Conservation (phyloP, 1,140 invertebrate species). For the Cryptotermes secundus region DNA sequence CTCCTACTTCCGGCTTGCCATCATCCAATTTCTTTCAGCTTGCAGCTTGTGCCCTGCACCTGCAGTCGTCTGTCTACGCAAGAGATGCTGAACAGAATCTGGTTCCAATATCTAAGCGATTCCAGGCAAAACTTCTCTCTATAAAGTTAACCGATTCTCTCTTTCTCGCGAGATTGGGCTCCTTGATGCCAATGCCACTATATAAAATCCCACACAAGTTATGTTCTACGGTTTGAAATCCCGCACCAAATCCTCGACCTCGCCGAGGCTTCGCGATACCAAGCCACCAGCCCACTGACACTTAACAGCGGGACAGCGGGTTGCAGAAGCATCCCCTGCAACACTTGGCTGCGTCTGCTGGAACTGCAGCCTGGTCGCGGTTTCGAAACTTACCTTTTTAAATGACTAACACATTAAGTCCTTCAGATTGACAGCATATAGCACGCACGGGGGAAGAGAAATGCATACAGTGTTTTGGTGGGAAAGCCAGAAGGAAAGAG, state of each 20-base stretch:
- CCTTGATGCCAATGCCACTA: conserved; percentile 4
- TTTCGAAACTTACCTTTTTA: too few species aligned
- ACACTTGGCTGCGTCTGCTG: neutral
- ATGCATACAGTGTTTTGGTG: too few species aligned
- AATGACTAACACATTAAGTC: too few species aligned
- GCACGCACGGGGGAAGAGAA: too few species aligned
- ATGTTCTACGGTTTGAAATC: conserved; percentile 16
- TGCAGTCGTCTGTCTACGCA: neutral
- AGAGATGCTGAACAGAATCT: neutral
- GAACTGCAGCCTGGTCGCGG: neutral
- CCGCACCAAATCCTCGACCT: neutral
- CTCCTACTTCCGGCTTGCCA: neutral
- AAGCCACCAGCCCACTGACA: neutral
- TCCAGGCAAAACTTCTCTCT: conserved; percentile 10
- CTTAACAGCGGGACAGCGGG: neutral
- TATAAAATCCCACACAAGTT: conserved; percentile 19
- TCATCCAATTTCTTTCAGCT: neutral
- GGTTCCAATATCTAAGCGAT: conserved; percentile 1
- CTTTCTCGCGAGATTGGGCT: neutral
- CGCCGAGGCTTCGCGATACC: neutral
- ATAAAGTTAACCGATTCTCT: conserved; percentile 8
- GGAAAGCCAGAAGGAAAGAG: too few species aligned
- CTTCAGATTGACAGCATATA: too few species aligned
- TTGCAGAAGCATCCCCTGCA: neutral
- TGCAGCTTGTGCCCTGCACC: neutral